These are phyloP conservation scores for Dorcus hopei DNA, from an alignment of 2,888 invertebrate species.

Conservation along the genomic window DNA sequence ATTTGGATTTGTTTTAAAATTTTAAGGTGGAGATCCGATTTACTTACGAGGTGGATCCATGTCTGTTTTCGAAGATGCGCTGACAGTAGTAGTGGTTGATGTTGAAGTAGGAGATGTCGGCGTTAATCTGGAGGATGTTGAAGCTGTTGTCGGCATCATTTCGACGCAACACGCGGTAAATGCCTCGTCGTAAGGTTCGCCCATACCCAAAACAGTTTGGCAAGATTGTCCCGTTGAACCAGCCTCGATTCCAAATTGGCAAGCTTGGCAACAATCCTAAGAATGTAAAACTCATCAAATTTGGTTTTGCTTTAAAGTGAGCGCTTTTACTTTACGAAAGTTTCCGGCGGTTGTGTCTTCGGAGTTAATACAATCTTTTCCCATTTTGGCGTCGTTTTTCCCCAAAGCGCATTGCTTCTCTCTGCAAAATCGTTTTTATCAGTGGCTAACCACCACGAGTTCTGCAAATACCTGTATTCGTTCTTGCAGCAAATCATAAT, in stretches of 20 bases:
- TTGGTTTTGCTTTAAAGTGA: background rate
- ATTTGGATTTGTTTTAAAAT: background rate
- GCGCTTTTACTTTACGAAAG: conserved; percentile 24
- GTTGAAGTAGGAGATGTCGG: conserved; percentile 24
- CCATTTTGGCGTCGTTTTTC: conserved; percentile 51
- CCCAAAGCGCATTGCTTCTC: conserved; percentile 54
- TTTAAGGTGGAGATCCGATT: background rate
- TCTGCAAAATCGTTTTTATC: conserved; percentile 38
- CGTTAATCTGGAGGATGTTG: conserved; percentile 25
- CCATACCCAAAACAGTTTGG: conserved; percentile 55
- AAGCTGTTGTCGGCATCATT: conserved; percentile 24
- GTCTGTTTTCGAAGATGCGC: background rate
- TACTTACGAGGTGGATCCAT: conserved; percentile 5
- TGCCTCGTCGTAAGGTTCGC: conserved; percentile 59
- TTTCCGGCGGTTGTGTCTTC: conserved; percentile 16
- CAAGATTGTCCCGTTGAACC: conserved; percentile 58
- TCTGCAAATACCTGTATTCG: conserved; percentile 47
- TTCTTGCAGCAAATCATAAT: conserved; percentile 63
- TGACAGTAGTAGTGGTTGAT: conserved; percentile 17
- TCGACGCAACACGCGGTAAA: conserved; percentile 61
- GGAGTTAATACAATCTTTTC: conserved; percentile 41
- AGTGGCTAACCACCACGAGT: background rate
- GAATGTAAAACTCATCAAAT: background rate
- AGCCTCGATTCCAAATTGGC: conserved; percentile 61
- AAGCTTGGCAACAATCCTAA: conserved; percentile 62